A percentile compares a stretch with the other conserved stretches of the same genome.
phyloP scores from a whole-genome alignment of 1,140 invertebrate genomes.

The Penaeus chinensis region DNA sequence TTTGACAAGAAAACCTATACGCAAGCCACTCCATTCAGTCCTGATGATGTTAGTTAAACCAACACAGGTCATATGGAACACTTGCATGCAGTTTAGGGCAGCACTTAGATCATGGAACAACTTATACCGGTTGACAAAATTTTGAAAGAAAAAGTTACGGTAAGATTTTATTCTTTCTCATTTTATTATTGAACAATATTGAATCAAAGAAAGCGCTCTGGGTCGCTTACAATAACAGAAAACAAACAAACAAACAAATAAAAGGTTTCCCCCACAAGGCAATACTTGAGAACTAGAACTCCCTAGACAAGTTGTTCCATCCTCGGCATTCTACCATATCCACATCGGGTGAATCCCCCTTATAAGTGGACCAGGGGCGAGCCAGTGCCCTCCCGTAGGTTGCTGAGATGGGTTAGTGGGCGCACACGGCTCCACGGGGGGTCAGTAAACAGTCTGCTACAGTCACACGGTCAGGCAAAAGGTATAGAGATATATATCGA shows the following conservation, averaged over 20 bases:
- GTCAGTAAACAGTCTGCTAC: constrained; percentile 55
- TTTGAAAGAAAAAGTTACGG: too few relatives aligned
- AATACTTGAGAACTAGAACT: neutral
- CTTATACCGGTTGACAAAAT: neutral
- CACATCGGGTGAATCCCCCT: constrained; percentile 35
- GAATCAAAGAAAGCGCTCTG: too few relatives aligned
- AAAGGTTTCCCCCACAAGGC: neutral
- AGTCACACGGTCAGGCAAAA: constrained; percentile 59
- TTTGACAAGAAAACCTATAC: neutral
- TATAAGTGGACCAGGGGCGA: constrained; percentile 40
- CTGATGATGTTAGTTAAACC: constrained; percentile 25
- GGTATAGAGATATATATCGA: constrained; percentile 47
- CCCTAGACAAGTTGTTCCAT: neutral
- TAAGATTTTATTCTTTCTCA: too few relatives aligned
- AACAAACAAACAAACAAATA: neutral
- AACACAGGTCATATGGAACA: constrained; percentile 36
- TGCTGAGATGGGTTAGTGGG: constrained; percentile 44
- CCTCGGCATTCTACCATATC: neutral
- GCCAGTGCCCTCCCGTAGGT: constrained; percentile 53
- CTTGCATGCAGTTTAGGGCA: constrained; percentile 30
- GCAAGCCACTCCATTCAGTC: constrained; percentile 29
- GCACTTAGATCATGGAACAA: constrained; percentile 32
- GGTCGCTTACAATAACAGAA: too few relatives aligned
- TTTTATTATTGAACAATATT: too few relatives aligned
- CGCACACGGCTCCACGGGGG: constrained; percentile 52